These are phyloP conservation scores for Callopanchax toddi DNA, from an alignment of 2,113 vertebrate species.

Conservation along the genomic window DNA sequence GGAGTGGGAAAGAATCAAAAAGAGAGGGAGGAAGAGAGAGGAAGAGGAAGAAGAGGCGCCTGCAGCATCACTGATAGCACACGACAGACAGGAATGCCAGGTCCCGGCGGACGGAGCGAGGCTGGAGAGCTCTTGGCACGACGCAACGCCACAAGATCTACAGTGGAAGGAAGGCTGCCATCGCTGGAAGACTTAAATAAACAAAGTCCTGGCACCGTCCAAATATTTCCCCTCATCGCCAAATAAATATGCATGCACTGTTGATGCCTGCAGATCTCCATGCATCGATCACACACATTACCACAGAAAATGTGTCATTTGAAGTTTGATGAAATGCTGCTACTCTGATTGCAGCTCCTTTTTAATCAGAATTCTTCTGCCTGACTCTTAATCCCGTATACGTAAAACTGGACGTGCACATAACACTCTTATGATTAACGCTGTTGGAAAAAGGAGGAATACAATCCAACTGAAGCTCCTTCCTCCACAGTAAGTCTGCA, in stretches of 20 bases:
- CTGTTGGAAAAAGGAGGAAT: not conserved
- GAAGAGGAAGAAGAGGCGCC: slow-evolving; percentile 59
- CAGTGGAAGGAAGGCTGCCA: slow-evolving; percentile 44
- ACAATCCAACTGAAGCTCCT: slow-evolving; percentile 1
- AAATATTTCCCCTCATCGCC: slow-evolving; percentile 50
- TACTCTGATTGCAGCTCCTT: not conserved
- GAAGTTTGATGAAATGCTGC: not conserved
- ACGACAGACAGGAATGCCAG: slow-evolving; percentile 78
- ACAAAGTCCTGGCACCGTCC: slow-evolving; percentile 55
- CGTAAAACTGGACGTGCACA: not conserved
- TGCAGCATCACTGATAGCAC: slow-evolving; percentile 77
- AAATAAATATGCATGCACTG: slow-evolving; percentile 49
- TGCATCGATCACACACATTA: slow-evolving; percentile 31
- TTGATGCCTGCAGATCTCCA: slow-evolving; percentile 40
- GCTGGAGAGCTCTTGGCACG: slow-evolving; percentile 50
- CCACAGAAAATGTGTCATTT: slow-evolving; percentile 20
- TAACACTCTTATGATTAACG: not conserved
- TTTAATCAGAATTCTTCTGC: not conserved
- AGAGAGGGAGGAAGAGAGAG: slow-evolving; percentile 31
- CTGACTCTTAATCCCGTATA: not conserved
- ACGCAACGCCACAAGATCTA: slow-evolving; percentile 43
- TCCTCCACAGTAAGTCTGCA: slow-evolving; percentile 7
- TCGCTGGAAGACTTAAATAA: slow-evolving; percentile 44
- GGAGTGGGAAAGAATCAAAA: slow-evolving; percentile 18
- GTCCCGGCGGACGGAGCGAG: slow-evolving; percentile 64